A percentile compares a stretch with the other conserved stretches of the same genome.
These are phyloP conservation scores for Xanthorhoe designata DNA, from an alignment of 2,888 invertebrate genomes.

Conservation along the genomic window DNA sequence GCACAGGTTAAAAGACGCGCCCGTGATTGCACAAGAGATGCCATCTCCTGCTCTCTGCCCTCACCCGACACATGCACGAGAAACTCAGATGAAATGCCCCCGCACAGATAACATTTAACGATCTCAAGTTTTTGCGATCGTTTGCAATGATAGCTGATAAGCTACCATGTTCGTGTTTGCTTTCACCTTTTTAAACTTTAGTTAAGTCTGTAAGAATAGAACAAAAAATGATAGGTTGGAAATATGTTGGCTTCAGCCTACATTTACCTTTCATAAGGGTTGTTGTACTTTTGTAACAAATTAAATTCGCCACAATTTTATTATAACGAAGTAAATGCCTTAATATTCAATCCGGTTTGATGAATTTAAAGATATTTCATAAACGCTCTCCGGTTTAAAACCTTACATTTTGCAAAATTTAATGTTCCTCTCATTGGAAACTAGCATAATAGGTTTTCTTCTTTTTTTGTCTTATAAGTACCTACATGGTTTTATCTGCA, in stretches of 20 bases:
- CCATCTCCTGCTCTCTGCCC: conserved; percentile 62
- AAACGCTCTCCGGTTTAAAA: no score
- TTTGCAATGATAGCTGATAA: conserved; percentile 3
- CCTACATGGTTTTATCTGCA: background rate
- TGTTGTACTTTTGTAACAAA: no score
- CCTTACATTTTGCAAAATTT: no score
- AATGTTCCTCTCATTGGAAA: background rate
- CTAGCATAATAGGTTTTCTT: background rate
- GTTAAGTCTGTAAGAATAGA: no score
- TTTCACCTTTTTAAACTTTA: background rate
- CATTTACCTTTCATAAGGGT: no score
- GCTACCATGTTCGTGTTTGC: conserved; percentile 1
- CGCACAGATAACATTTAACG: conserved; percentile 29
- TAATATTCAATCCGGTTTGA: no score
- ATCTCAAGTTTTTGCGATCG: conserved; percentile 16
- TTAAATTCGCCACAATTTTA: no score
- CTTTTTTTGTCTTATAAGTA: background rate
- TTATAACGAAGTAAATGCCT: no score
- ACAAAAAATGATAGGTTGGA: no score
- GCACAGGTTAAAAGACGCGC: conserved; percentile 18
- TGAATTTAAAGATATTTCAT: no score
- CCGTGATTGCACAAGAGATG: conserved; percentile 60
- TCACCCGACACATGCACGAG: conserved; percentile 52
- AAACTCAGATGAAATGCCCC: conserved; percentile 38
- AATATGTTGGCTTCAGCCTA: no score